These are phyloP conservation scores for Tipula unca DNA, from an alignment of 2,888 invertebrate species.

Conservation along the genomic window DNA sequence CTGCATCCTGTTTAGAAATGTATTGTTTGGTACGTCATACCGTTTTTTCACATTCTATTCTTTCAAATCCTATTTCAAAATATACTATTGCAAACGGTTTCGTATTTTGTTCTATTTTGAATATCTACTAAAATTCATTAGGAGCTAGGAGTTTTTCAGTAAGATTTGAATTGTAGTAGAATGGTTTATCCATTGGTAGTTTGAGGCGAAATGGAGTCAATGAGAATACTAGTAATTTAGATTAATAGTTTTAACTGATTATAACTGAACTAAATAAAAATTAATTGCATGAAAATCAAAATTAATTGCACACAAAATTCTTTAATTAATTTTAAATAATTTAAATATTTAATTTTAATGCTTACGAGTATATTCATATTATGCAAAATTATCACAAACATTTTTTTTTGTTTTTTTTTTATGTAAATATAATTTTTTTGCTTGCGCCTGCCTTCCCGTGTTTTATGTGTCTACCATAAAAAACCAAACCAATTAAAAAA, in stretches of 20 bases:
- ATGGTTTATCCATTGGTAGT: too few species aligned
- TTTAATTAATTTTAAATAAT: background rate
- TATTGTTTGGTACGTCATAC: too few species aligned
- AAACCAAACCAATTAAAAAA: background rate
- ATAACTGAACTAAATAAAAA: background rate
- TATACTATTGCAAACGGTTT: too few species aligned
- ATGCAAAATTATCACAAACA: slow-evolving; percentile 14
- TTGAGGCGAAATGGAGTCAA: background rate
- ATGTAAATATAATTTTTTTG: background rate
- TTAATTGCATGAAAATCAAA: background rate
- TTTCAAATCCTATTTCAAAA: too few species aligned
- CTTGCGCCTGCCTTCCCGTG: background rate
- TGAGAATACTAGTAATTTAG: background rate
- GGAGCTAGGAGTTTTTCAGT: too few species aligned
- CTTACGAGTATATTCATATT: background rate
- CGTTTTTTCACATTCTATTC: too few species aligned
- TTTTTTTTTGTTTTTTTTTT: slow-evolving; percentile 20
- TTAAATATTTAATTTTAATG: background rate
- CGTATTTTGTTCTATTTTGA: too few species aligned
- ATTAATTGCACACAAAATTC: background rate
- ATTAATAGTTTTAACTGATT: background rate
- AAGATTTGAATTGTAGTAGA: too few species aligned
- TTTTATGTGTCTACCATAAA: slow-evolving; percentile 15
- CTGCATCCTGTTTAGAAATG: too few species aligned
- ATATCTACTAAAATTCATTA: too few species aligned